A percentile compares a stretch with the other conserved stretches of the same genome.
Conservation (phyloP, 2,888 invertebrate species). For the Mythimna ferrago region DNA sequence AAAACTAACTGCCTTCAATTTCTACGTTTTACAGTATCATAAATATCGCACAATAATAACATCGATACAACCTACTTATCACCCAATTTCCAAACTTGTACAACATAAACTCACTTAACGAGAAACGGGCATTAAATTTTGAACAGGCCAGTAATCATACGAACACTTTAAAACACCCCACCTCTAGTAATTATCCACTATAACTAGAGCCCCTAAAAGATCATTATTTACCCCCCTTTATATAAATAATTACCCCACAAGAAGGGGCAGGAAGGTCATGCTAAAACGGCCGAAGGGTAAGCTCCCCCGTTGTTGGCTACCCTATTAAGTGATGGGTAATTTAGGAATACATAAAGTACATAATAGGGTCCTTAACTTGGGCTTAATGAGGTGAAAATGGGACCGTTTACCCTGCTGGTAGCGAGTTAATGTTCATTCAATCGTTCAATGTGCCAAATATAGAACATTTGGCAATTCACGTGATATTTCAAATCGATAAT, state of each 20-base stretch:
- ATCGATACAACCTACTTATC: conserved; percentile 66
- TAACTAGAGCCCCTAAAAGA: conserved; percentile 69
- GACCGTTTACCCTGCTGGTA: conserved; percentile 81
- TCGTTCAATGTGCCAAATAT: conserved; percentile 71
- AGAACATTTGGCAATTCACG: conserved; percentile 63
- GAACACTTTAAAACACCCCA: conserved; percentile 87
- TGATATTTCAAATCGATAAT: conserved; percentile 64
- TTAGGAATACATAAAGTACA: conserved; percentile 91
- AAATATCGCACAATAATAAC: conserved; percentile 45
- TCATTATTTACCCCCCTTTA: conserved; percentile 50
- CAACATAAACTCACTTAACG: conserved; percentile 73
- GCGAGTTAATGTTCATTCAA: conserved; percentile 78
- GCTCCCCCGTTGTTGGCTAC: conserved; percentile 80
- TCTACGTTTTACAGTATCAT: conserved; percentile 14
- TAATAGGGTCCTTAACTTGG: conserved; percentile 89
- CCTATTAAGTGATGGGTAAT: conserved; percentile 90
- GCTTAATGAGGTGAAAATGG: conserved; percentile 90
- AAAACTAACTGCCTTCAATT: conserved; percentile 3
- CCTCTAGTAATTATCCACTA: conserved; percentile 75
- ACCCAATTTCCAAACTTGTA: conserved; percentile 79
- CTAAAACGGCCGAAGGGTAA: conserved; percentile 78
- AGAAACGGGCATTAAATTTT: conserved; percentile 86
- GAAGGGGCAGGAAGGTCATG: conserved; percentile 69
- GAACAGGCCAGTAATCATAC: conserved; percentile 88
- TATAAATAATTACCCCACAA: conserved; percentile 53